Percentiles rank a stretch among this genome's conserved stretches.
Evolutionary conservation across 2,888 invertebrate species (phyloP).

Genomic region (Sarcophaga carnaria): DNA sequence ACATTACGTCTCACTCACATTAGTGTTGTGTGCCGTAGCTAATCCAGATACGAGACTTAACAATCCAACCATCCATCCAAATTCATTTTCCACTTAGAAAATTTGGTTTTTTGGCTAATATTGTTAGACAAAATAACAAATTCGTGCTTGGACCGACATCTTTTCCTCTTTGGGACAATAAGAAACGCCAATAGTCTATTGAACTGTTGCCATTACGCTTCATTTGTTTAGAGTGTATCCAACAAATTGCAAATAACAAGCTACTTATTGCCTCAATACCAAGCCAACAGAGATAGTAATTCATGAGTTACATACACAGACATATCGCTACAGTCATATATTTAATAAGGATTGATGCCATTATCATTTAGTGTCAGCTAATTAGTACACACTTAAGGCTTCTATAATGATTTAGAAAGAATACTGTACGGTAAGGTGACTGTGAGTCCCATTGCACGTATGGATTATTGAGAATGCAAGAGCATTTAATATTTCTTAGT

Average conservation of each 20-base stretch:
- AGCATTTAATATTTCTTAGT: too few relatives aligned
- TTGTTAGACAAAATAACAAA: conserved; percentile 34
- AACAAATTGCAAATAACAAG: conserved; percentile 66
- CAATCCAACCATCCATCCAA: conserved; percentile 14
- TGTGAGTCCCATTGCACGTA: too few relatives aligned
- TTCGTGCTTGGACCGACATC: too few relatives aligned
- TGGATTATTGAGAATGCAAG: too few relatives aligned
- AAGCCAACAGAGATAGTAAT: conserved; percentile 32
- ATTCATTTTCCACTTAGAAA: conserved; percentile 45
- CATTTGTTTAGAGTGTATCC: conserved; percentile 71
- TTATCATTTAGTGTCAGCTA: neutral
- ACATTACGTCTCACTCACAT: neutral
- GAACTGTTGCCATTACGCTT: conserved; percentile 79
- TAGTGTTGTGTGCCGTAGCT: conserved; percentile 33
- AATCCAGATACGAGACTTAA: neutral
- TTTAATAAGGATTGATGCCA: neutral
- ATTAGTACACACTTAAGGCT: neutral
- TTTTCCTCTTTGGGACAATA: neutral
- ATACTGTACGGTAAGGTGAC: too few relatives aligned
- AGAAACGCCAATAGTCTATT: conserved; percentile 72
- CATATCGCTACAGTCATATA: neutral
- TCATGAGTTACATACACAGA: conserved; percentile 19
- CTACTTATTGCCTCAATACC: conserved; percentile 46
- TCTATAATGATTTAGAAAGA: too few relatives aligned
- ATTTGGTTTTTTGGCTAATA: conserved; percentile 30